A percentile compares a stretch with the other conserved stretches of the same genome.
Conservation (phyloP, 1,140 invertebrate genomes). For the Atta colombica region DNA sequence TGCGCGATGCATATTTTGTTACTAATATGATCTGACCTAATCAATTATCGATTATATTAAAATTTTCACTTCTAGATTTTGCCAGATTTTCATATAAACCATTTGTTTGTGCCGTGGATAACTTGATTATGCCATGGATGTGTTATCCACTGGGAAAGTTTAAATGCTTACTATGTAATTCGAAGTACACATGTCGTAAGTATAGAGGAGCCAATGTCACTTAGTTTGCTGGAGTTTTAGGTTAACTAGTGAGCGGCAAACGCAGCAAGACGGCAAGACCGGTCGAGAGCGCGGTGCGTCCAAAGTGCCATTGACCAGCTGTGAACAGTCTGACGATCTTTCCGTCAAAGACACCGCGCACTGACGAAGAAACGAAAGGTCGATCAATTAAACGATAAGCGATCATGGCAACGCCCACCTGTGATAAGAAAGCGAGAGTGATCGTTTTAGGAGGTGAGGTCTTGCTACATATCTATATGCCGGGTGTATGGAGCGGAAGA, state of each 20-base stretch:
- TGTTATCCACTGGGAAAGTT: too few relatives aligned
- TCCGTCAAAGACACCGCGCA: background rate
- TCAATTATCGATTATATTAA: too few relatives aligned
- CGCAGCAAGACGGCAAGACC: background rate
- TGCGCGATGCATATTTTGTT: too few relatives aligned
- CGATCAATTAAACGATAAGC: conserved; percentile 64
- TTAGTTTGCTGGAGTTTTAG: conserved; percentile 23
- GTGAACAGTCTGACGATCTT: background rate
- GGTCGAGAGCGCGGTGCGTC: conserved; percentile 42
- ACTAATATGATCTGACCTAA: too few relatives aligned
- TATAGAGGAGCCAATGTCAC: background rate
- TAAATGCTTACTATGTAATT: too few relatives aligned
- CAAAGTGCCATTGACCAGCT: conserved; percentile 31
- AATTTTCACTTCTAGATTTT: too few relatives aligned
- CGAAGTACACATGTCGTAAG: too few relatives aligned
- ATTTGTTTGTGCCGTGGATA: too few relatives aligned
- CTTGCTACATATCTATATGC: conserved; percentile 15
- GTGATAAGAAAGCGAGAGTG: conserved; percentile 81
- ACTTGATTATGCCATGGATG: too few relatives aligned
- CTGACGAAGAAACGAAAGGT: conserved; percentile 9
- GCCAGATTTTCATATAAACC: too few relatives aligned
- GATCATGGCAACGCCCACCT: conserved; percentile 78
- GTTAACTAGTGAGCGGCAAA: conserved; percentile 42
- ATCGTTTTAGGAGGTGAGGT: conserved; percentile 84
- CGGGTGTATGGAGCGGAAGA: conserved; percentile 44